Evolutionary conservation across 2,888 invertebrate genomes (phyloP).

Genomic region (Deroplatys truncata): DNA sequence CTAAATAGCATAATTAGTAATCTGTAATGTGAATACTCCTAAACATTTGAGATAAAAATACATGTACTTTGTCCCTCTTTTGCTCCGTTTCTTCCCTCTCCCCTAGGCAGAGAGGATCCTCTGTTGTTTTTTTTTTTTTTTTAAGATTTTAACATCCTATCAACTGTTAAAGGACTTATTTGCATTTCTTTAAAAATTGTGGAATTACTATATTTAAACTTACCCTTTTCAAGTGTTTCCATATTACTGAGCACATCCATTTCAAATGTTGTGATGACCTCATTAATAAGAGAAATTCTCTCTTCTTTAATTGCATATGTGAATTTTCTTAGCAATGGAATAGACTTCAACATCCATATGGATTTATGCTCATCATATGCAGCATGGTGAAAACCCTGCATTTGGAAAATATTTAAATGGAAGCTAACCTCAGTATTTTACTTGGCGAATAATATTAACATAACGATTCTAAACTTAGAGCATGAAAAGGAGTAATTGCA

Average conservation of each 20-base stretch:
- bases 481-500: too few species aligned
- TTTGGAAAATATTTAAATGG: neutral
- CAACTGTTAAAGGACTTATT: too few species aligned
- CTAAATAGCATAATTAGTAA: too few species aligned
- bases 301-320: constrained; percentile 63
- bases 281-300: constrained; percentile 54
- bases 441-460: neutral
- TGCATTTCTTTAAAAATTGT: too few species aligned
- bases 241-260: constrained; percentile 57
- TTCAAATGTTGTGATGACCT: constrained; percentile 61
- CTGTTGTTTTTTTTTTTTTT: too few species aligned
- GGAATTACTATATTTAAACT: neutral
- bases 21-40: too few species aligned
- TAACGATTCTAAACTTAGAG: neutral
- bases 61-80: too few species aligned
- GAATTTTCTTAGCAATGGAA: constrained; percentile 64
- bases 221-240: constrained; percentile 59
- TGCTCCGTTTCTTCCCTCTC: too few species aligned
- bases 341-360: constrained; percentile 72
- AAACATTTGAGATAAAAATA: too few species aligned
- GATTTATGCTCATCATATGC: constrained; percentile 61
- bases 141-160: too few species aligned
- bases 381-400: constrained; percentile 66
- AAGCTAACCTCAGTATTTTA: neutral
- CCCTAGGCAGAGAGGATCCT: too few species aligned